Percentiles rank a stretch among this genome's conserved stretches.
Conservation (phyloP, 1,140 invertebrate genomes). For the Drosophila mayri region DNA sequence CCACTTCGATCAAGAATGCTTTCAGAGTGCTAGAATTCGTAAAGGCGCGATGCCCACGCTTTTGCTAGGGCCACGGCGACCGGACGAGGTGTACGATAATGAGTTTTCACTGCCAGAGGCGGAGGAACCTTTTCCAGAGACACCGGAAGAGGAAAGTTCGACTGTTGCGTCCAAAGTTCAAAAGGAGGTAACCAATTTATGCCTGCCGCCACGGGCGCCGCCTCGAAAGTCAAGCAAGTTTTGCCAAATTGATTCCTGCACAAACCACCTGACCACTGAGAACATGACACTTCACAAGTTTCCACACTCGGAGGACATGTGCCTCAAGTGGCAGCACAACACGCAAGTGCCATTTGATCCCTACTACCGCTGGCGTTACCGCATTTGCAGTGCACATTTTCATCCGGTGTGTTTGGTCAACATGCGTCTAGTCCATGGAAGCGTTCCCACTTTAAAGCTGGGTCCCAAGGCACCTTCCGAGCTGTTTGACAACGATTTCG, state of each 20-base stretch:
- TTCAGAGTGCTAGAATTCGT: slow-evolving; percentile 54
- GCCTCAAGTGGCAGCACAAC: slow-evolving; percentile 74
- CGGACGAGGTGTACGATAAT: slow-evolving; percentile 50
- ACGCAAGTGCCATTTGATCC: slow-evolving; percentile 71
- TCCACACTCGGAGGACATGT: slow-evolving; percentile 62
- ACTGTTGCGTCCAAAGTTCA: neutral
- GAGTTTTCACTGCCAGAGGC: slow-evolving; percentile 41
- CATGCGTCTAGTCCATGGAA: slow-evolving; percentile 65
- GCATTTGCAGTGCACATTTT: slow-evolving; percentile 78
- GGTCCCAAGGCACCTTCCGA: slow-evolving; percentile 58
- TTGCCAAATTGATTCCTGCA: slow-evolving; percentile 65
- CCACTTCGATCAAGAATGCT: slow-evolving; percentile 64
- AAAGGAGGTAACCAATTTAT: slow-evolving; percentile 17
- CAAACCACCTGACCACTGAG: slow-evolving; percentile 66
- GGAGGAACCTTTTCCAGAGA: slow-evolving; percentile 19
- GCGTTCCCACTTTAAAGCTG: slow-evolving; percentile 72
- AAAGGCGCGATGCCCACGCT: slow-evolving; percentile 67
- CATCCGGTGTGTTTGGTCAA: slow-evolving; percentile 67
- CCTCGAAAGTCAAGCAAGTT: slow-evolving; percentile 71
- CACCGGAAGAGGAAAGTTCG: neutral
- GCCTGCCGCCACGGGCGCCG: slow-evolving; percentile 42
- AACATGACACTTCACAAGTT: slow-evolving; percentile 71
- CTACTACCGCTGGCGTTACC: slow-evolving; percentile 63
- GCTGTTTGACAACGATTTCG: slow-evolving; percentile 64
- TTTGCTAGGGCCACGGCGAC: slow-evolving; percentile 46